A percentile compares a stretch with the other conserved stretches of the same genome.
These are phyloP conservation scores for Panorpa germanica DNA, from an alignment of 2,888 invertebrate genomes.

Conservation along the genomic window DNA sequence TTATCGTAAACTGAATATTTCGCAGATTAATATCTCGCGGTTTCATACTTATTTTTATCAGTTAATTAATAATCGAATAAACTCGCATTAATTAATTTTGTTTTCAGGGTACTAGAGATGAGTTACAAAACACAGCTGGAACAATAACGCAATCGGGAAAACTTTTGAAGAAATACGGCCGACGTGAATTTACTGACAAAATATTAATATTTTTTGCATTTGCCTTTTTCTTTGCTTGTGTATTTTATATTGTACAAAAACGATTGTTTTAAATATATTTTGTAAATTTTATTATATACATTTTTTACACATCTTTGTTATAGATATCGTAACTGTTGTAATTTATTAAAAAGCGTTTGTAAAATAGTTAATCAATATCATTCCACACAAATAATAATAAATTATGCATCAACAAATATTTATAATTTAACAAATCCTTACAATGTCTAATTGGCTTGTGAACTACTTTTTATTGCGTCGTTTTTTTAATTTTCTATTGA, in stretches of 20 bases:
- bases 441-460: too few relatives aligned
- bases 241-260: conserved; percentile 84
- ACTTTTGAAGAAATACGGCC: conserved; percentile 80
- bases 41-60: not conserved
- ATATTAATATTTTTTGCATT: conserved; percentile 74
- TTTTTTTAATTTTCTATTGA: too few relatives aligned
- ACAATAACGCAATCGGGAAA: conserved; percentile 80
- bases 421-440: too few relatives aligned
- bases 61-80: conserved; percentile 15
- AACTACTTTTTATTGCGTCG: too few relatives aligned
- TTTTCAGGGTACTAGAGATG: conserved; percentile 50
- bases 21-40: conserved; percentile 1
- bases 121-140: conserved; percentile 69
- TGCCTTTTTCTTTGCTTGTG: conserved; percentile 74
- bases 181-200: conserved; percentile 91
- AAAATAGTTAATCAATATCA: too few relatives aligned
- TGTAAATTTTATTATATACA: conserved; percentile 9
- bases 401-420: too few relatives aligned
- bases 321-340: too few relatives aligned
- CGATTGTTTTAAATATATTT: conserved; percentile 43
- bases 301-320: too few relatives aligned
- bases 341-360: too few relatives aligned
- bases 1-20: conserved; percentile 3
- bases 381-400: too few relatives aligned
- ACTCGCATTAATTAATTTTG: conserved; percentile 17